Evolutionary conservation across 2,113 vertebrate species (phyloP), one percentile per base, ranked within the genome.

Genomic region (Pygoscelis adeliae): DNA sequence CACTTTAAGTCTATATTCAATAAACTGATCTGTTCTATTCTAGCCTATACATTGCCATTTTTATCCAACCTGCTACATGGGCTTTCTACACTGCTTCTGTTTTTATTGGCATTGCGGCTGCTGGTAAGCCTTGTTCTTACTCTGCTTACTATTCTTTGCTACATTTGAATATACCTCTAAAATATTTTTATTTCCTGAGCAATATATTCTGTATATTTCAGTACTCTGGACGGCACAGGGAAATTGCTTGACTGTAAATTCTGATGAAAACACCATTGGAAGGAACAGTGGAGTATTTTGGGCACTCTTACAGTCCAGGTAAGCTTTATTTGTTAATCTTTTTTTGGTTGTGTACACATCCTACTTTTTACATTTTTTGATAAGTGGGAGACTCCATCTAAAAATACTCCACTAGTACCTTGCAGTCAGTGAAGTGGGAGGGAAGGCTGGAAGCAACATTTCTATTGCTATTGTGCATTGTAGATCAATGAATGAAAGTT

Each of bases 181-280:
- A 74, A 30, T 46, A 65, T 59, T 90, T 83, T 59, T 67, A 23
- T 70, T 69, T 72, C 30, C 65, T 96, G 71, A 89, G 32, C 61
- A 74, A 59, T 88, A 27, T 70, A 34, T 94, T 85, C 53, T 87
- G 4, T 93, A 53, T 95, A 36, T 98, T 81, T 46, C 62, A 99
- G 99, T 99, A 13, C 97, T 99, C n/a, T 99, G 99, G 99, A 99
- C 99, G 8, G 99, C 99, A 20, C 99, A 99, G 96, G 99, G 99
- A 83, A 99, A 99, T 67, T 99, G 99, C 56, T 98, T 99, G 65
- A 98, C 99, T 52, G 98, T 99, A 93, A 99, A 99, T 98, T 99
- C 99, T 56, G 98, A 98, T 49, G 99, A 99, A 83, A 91, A 93
- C 83, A 99, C 99, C 49, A 99, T 99, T n/a, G 99, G 99, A 26